Base-by-base conservation (phyloP, 1,140 invertebrate species). In the Forficula auricularia region DNA sequence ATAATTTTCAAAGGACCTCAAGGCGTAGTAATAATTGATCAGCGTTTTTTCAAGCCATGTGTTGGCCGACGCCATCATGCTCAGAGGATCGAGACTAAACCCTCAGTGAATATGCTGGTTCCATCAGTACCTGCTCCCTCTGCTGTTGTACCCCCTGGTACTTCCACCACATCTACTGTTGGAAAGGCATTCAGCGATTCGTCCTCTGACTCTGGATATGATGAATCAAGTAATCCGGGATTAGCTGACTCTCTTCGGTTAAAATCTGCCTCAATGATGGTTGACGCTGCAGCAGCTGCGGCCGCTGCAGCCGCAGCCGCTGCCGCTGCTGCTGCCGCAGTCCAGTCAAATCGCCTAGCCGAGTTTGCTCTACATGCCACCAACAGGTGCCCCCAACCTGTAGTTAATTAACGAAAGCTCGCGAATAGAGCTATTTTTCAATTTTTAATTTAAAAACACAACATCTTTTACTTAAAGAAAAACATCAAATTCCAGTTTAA, bases 1-100 rank as follows among this genome's bases (percentile, higher is more conserved):
- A 71, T 68, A 13, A 75, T 83, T 46, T 82, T 77, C 54, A 70
- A 70, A 50, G 77, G 77, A 7, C 67, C 63, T 16, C 67, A 68
- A 51, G 72, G 73, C 14, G 77, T 77, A 55, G 63, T 80, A 1
- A 59, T 80, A 18, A 60, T 80, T 3, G 75, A 79, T 54, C 65
- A 66, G 13, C 60, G 67, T 36, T 65, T 71, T 30, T 55, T 77
- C 36, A 74, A 72, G 50, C 74, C 75, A 2, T 80, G 77, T 51
- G 47, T 51, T 16, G 62, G 59, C 38, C 61, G 65, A 33, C 46
- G 4, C 10, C 4, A 27, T 6, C 22, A 4, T 4, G 4, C 4
- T 6, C 22, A 27, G 10, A 4, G 10, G 22, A 27, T 27, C 22
- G 22, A 27, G 10, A 27, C 22, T 10, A 27, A 27, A 10, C 4